Evolutionary conservation across 1,140 invertebrate genomes (phyloP).

Genomic region (Apolygus lucorum): DNA sequence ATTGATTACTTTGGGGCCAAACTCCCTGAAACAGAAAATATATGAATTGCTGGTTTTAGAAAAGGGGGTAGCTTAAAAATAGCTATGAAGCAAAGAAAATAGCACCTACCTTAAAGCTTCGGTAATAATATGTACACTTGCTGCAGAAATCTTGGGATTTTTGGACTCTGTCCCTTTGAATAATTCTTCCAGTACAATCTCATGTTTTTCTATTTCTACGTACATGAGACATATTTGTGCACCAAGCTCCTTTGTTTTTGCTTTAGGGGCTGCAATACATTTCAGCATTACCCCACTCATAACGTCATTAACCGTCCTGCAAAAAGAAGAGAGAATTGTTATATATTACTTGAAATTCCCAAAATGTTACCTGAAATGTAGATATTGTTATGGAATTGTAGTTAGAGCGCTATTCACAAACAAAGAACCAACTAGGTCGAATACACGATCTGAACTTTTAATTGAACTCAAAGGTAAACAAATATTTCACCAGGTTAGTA

Average conservation of each 20-base stretch:
- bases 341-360: not conserved
- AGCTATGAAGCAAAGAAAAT: too few relatives aligned
- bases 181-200: slow-evolving; percentile 81
- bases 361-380: slow-evolving; percentile 14
- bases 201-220: slow-evolving; percentile 92
- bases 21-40: slow-evolving; percentile 52
- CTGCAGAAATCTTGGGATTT: slow-evolving; percentile 88
- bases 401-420: too few relatives aligned
- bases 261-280: slow-evolving; percentile 82
- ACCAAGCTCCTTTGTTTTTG: slow-evolving; percentile 85
- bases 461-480: not conserved
- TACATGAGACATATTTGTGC: slow-evolving; percentile 85
- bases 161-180: slow-evolving; percentile 90
- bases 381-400: too few relatives aligned
- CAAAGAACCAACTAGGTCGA: too few relatives aligned
- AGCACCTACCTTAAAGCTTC: slow-evolving; percentile 57
- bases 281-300: slow-evolving; percentile 83
- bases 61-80: too few relatives aligned
- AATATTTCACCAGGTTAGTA: not conserved
- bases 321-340: slow-evolving; percentile 33
- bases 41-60: too few relatives aligned
- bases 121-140: slow-evolving; percentile 67
- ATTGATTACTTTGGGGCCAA: slow-evolving; percentile 84
- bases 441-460: too few relatives aligned
- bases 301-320: slow-evolving; percentile 80